Evolutionary conservation across 2,888 invertebrate genomes (phyloP).

Genomic region (Drosophila paranaensis): DNA sequence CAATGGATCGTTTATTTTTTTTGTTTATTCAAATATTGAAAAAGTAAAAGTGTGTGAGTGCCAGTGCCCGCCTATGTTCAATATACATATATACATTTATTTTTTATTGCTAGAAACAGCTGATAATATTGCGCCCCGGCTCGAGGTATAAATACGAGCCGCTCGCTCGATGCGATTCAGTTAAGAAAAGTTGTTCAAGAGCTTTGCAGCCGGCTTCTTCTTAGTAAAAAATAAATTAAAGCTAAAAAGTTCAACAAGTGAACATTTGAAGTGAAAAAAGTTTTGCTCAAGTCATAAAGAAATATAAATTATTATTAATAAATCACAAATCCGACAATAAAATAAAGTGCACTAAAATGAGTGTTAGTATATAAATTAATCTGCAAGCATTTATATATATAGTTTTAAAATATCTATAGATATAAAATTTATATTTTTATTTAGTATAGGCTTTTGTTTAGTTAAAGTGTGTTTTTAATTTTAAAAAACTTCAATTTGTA

Average conservation of each 20-base stretch:
- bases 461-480: too few species aligned
- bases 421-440: not conserved
- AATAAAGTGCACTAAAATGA: slow-evolving; percentile 5
- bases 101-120: slow-evolving; percentile 42
- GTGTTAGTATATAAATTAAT: slow-evolving; percentile 2
- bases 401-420: not conserved
- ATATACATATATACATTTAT: slow-evolving; percentile 1
- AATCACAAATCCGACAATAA: not conserved
- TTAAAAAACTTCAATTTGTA: too few species aligned
- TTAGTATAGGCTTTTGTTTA: too few species aligned
- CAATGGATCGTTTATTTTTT: slow-evolving; percentile 11
- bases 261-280: slow-evolving; percentile 3
- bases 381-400: not conserved
- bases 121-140: slow-evolving; percentile 53
- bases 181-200: slow-evolving; percentile 59
- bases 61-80: slow-evolving; percentile 21
- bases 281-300: not conserved
- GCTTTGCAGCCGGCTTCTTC: slow-evolving; percentile 33
- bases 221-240: not conserved
- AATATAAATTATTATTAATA: not conserved
- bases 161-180: slow-evolving; percentile 41
- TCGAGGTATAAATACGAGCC: slow-evolving; percentile 71
- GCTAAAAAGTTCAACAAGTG: slow-evolving; percentile 9
- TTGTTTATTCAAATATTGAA: slow-evolving; percentile 25
- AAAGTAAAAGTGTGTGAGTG: slow-evolving; percentile 51